Base-by-base conservation (phyloP, 2,113 vertebrate genomes). In the Zosterops japonicus region DNA sequence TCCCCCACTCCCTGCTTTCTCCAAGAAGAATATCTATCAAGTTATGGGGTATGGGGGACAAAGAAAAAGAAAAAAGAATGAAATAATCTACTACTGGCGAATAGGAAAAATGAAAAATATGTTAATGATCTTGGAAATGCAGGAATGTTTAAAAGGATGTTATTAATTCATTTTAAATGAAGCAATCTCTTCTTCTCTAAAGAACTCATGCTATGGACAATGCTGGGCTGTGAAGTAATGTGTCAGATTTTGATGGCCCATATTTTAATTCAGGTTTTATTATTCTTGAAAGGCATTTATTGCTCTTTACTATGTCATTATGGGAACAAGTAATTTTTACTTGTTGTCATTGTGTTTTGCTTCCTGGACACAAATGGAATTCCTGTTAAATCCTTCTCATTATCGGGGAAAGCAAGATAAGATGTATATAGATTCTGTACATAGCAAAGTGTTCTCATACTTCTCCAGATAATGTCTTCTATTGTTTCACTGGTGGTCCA, bases 231-330 rank as follows among this genome's bases (percentile, higher is more conserved):
- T 80, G 67, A 93, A 80, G 77, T 78, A 94, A 56, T 90, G 49
- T 63, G 64, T 91, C 78, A 90, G 59, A 72, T 87, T 90, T 89
- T 49, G 9, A 95, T 91, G 83, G 42, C 49, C 44, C 29, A 9
- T 75, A 60, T 95, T 95, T 97, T 92, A 93, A 93, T 95, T 79
- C n/a, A 24, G 41, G 19, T 91, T 90, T 94, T 93, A 95, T 92
- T 92, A 77, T 94, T 90, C 84, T 85, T 77, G 81, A 83, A 86
- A 83, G 83, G 69, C 44, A 0, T 94, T 94, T 93, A 80, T 94
- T 95, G 67, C 67, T 86, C 57, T 96, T 94, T 87, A 89, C 80
- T 90, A 25, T 70, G 78, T 93, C 83, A 91, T 94, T 87, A 93
- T 79, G 29, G 44, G 74, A 95, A 81, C 33, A 84, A 74, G 69